Base-by-base conservation (phyloP, 2,113 vertebrate genomes). In the Urocolius indicus region DNA sequence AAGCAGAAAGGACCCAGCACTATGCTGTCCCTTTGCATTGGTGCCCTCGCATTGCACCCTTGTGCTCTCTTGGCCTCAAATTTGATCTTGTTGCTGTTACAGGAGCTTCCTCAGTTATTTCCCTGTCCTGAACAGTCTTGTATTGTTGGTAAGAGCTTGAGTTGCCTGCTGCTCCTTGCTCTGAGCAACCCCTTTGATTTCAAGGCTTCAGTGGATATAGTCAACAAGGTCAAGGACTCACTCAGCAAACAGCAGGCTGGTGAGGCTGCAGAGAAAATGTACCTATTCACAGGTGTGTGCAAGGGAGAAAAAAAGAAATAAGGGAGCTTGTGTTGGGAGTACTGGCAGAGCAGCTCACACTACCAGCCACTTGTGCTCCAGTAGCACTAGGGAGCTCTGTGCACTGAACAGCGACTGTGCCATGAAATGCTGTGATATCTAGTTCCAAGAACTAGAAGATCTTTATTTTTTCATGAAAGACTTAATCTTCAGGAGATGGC, bases 331-430 rank as follows among this genome's bases (percentile, higher is more conserved):
- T 2, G 18, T 4, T n/a, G 41, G 38, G 41, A 23, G 8, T 4
- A 3, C 27, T 19, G 49, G 23, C 22, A 14, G 29, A 38, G n/a
- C n/a, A 62, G 27, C 15, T 17, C 54, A 52, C 2, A 7, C 55
- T 22, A 27, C 12, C 8, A 5, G 17, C 12, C n/a, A 2, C 4
- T 23, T 3, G n/a, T 57, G 29, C 63, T 61, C 21, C 24, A 19
- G 52, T 16, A 11, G 17, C 34, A 4, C 2, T 5, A 3, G 18
- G 65, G 38, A 54, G 32, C 32, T 49, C 46, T 6, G 30, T 2
- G 7, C 62, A 10, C 54, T 1, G 4, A 16, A 24, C 38, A 10
- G 36, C 1, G 5, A 19, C 45, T 7, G 3, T 7, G 38, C 57
- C 43, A 6, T 43, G 66, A 19, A 59, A 29, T 43, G 23, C 9